Evolutionary conservation across 1,140 invertebrate species (phyloP).

Genomic region (Orchestia grillus): DNA sequence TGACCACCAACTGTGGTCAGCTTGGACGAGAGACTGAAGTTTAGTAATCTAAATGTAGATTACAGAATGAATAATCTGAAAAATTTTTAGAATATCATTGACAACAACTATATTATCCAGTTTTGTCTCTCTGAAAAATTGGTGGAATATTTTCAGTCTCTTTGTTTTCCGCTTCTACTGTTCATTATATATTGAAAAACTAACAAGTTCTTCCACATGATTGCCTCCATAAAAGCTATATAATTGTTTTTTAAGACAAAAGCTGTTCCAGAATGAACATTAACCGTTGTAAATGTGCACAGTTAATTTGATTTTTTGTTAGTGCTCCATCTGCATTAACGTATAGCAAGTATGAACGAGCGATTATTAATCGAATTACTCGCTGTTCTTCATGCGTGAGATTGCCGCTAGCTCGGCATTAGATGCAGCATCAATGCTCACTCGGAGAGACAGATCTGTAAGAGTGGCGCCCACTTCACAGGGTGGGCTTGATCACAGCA

Average conservation of each 20-base stretch:
- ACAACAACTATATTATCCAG: too few relatives aligned
- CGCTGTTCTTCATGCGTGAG: not conserved
- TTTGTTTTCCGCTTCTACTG: too few relatives aligned
- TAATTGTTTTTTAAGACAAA: not conserved
- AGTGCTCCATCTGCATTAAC: not conserved
- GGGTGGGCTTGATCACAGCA: constrained; percentile 15
- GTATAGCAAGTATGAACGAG: not conserved
- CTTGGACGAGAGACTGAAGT: not conserved
- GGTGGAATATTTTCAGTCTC: too few relatives aligned
- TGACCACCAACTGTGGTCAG: not conserved
- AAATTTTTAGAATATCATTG: not conserved
- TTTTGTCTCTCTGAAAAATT: too few relatives aligned
- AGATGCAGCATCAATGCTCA: not conserved
- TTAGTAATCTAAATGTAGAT: not conserved
- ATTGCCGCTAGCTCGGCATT: not conserved
- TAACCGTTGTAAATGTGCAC: not conserved
- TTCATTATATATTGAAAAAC: not conserved
- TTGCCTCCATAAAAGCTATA: not conserved
- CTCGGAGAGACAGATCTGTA: not conserved
- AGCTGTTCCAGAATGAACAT: not conserved
- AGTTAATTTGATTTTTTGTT: not conserved
- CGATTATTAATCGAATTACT: not conserved
- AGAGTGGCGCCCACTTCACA: not conserved
- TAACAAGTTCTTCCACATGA: not conserved
- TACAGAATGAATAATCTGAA: not conserved